Conservation (phyloP, 2,888 invertebrate species). For the Agriopis marginaria region DNA sequence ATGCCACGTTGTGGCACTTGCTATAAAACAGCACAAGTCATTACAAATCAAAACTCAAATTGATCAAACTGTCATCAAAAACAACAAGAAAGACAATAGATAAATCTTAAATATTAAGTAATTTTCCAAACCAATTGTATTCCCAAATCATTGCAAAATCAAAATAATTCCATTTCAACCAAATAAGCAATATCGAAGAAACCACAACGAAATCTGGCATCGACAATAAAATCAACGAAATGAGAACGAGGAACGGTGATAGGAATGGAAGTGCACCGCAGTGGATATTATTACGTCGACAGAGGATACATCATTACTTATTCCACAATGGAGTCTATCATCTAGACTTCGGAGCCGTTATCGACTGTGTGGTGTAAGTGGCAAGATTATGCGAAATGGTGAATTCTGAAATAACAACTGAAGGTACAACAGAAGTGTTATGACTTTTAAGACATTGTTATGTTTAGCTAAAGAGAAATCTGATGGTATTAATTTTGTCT, state of each 20-base stretch:
- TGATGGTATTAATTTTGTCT: too few species aligned
- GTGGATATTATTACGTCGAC: constrained; percentile 53
- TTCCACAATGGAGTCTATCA: constrained; percentile 72
- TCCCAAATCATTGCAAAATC: constrained; percentile 9
- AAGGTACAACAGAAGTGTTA: background rate
- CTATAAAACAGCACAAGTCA: too few species aligned
- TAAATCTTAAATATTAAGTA: background rate
- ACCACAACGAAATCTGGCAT: constrained; percentile 41
- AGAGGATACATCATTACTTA: constrained; percentile 61
- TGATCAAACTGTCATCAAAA: background rate
- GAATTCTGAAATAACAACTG: background rate
- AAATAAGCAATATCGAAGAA: constrained; percentile 30
- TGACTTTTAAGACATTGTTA: too few species aligned
- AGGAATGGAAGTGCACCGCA: constrained; percentile 50
- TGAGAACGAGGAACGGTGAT: constrained; percentile 52
- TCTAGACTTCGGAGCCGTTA: constrained; percentile 69
- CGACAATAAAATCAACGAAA: constrained; percentile 44
- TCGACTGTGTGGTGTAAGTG: constrained; percentile 50
- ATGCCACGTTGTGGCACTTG: too few species aligned
- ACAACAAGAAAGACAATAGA: background rate
- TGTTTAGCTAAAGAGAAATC: too few species aligned
- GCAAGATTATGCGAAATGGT: constrained; percentile 34
- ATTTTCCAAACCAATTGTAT: background rate
- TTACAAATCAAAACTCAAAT: too few species aligned
- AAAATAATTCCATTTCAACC: constrained; percentile 14